phyloP scores from a whole-genome alignment of 1,140 invertebrate genomes.

The Drosophila serrata region DNA sequence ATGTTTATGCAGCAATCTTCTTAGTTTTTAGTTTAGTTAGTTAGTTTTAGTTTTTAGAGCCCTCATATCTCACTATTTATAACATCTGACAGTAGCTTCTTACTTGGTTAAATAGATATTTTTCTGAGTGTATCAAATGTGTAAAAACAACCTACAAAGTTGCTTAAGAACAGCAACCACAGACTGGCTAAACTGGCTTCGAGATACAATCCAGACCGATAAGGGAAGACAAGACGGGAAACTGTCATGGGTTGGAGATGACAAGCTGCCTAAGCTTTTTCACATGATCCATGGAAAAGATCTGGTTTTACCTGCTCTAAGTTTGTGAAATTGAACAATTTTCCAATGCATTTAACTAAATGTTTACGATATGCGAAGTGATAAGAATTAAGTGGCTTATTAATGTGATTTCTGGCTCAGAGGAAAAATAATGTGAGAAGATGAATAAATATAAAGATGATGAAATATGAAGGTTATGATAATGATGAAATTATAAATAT shows the following conservation, averaged over 20 bases:
- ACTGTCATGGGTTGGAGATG: constrained; percentile 31
- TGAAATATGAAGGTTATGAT: no score
- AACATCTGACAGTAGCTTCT: background rate
- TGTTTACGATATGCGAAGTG: constrained; percentile 21
- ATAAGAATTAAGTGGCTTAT: constrained; percentile 20
- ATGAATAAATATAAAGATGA: no score
- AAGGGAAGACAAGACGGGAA: constrained; percentile 34
- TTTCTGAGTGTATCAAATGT: background rate
- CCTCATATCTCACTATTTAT: background rate
- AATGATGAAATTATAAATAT: no score
- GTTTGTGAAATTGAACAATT: constrained; percentile 30
- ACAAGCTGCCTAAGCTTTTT: constrained; percentile 46
- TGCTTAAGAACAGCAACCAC: constrained; percentile 4
- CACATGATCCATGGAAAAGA: constrained; percentile 17
- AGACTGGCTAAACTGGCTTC: constrained; percentile 36
- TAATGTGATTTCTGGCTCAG: constrained; percentile 18
- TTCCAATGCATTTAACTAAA: constrained; percentile 31
- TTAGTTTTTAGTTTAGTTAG: no score
- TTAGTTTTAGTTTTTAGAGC: background rate
- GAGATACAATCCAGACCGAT: constrained; percentile 28
- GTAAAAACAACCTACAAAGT: constrained; percentile 6
- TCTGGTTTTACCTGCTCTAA: constrained; percentile 15
- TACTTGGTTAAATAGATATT: background rate
- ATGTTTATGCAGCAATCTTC: no score
- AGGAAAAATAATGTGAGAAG: background rate